phyloP scores from a whole-genome alignment of 2,888 invertebrate species.

The Latheticus oryzae region DNA sequence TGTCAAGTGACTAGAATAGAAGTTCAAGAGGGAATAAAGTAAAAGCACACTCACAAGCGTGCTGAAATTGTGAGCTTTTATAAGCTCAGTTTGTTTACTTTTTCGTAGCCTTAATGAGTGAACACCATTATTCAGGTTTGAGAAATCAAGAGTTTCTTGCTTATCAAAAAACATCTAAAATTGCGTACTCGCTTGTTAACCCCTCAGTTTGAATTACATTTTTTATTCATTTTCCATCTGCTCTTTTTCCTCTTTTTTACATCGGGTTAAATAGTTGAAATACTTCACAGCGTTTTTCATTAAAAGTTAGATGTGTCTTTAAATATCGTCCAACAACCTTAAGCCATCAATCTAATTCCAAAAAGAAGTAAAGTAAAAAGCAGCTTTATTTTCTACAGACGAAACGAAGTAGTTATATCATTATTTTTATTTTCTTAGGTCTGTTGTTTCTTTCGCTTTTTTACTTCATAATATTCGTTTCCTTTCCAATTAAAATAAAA shows the following conservation, averaged over 20 bases:
- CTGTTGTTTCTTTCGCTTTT: constrained; percentile 4
- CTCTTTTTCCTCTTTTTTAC: background rate
- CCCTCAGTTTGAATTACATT: no score
- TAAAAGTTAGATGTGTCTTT: constrained; percentile 26
- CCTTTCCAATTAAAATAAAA: background rate
- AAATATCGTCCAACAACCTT: constrained; percentile 26
- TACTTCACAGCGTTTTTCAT: constrained; percentile 28
- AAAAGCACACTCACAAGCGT: no score
- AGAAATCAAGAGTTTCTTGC: no score
- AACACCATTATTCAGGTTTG: no score
- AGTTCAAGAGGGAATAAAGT: no score
- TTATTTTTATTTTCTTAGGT: constrained; percentile 18
- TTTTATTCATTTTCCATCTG: background rate
- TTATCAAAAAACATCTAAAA: no score
- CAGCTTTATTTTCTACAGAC: constrained; percentile 16
- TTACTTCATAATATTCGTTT: constrained; percentile 3
- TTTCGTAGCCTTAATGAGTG: background rate
- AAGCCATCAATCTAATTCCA: constrained; percentile 34
- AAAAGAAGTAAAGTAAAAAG: constrained; percentile 16
- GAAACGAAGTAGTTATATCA: constrained; percentile 15
- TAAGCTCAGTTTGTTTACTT: background rate
- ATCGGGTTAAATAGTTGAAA: constrained; percentile 27
- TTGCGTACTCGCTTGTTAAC: no score
- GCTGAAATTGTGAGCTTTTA: no score
- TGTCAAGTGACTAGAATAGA: no score